These are phyloP conservation scores for Incurvaria masculella DNA, from an alignment of 2,888 invertebrate species.

Conservation along the genomic window DNA sequence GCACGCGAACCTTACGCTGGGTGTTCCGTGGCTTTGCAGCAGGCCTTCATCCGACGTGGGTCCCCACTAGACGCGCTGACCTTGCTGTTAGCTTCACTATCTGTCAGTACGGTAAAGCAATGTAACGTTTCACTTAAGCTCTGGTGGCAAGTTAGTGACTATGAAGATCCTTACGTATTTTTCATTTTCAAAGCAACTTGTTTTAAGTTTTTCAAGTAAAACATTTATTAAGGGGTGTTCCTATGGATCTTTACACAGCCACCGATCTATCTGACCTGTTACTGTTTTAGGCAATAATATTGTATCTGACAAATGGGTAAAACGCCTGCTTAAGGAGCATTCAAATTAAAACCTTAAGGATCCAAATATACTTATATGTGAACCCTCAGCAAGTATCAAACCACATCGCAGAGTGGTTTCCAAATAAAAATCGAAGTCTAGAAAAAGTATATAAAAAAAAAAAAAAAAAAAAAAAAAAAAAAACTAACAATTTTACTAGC, in stretches of 20 bases:
- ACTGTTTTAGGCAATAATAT: conserved; percentile 6
- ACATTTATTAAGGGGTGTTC: conserved; percentile 12
- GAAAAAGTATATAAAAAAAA: no score
- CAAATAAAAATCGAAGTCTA: conserved; percentile 3
- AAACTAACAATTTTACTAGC: conserved; percentile 9
- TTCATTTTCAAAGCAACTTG: no score
- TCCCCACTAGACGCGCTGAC: neutral
- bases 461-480: no score
- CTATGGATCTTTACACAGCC: conserved; percentile 14
- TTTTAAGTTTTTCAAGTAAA: conserved; percentile 8
- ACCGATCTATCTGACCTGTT: conserved; percentile 16
- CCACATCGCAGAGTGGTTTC: conserved; percentile 1
- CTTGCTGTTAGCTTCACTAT: no score
- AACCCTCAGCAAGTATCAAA: conserved; percentile 7
- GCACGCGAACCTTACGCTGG: neutral
- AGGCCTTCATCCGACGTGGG: neutral
- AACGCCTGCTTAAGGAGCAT: conserved; percentile 8
- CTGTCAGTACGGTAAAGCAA: no score
- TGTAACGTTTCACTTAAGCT: no score
- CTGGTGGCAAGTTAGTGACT: no score
- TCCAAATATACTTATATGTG: conserved; percentile 9
- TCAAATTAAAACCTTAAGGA: conserved; percentile 4
- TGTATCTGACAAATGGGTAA: conserved; percentile 5
- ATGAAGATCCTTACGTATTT: no score
- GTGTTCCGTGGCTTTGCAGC: neutral